Percentiles rank a stretch among this genome's conserved stretches.
phyloP scores from a whole-genome alignment of 2,113 vertebrate species.

The Corythornis madagascariensis region DNA sequence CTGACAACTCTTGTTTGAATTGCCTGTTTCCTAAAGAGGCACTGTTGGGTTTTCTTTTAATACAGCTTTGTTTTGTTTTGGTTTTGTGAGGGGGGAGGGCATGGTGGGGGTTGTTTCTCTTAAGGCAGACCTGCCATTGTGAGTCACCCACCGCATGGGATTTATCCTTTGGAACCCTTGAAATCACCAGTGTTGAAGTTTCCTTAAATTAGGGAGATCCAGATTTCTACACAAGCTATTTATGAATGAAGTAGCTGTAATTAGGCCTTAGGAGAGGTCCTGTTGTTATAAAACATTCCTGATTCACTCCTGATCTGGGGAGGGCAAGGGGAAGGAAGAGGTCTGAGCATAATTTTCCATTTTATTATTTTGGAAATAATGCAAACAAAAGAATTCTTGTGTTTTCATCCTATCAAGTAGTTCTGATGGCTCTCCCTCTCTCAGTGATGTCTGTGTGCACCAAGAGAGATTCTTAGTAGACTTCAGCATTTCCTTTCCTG shows the following conservation, averaged over 20 bases:
- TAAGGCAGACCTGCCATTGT: background rate
- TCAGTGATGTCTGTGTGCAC: rapidly evolving
- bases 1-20: background rate
- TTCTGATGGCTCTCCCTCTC: background rate
- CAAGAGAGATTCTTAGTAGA: background rate
- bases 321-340: background rate
- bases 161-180: background rate
- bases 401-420: rapidly evolving
- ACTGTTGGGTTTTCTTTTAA: background rate
- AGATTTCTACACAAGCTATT: rapidly evolving
- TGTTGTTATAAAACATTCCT: background rate
- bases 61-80: background rate
- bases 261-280: background rate
- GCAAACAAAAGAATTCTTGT: background rate
- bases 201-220: background rate
- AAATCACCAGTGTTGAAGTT: background rate
- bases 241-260: background rate
- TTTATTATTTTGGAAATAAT: background rate
- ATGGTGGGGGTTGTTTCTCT: background rate
- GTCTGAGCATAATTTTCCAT: background rate
- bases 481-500: background rate
- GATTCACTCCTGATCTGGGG: background rate
- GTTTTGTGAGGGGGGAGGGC: background rate
- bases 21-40: background rate
- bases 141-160: background rate